Evolutionary conservation across 2,888 invertebrate genomes (phyloP).

Genomic region (Heliconius aoede): DNA sequence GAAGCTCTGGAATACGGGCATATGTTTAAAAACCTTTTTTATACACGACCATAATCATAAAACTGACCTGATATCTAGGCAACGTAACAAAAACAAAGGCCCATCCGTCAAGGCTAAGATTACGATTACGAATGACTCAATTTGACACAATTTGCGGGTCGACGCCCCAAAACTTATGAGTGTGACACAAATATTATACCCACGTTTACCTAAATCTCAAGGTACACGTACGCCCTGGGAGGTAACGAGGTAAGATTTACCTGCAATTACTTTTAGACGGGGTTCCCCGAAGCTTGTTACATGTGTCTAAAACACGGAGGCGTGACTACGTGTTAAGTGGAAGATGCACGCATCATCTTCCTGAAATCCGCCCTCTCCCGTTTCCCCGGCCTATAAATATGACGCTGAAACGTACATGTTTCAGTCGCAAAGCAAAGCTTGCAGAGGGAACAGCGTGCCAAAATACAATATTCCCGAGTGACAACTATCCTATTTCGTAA

Average conservation of each 20-base stretch:
- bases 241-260: constrained; percentile 33
- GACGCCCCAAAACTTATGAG: constrained; percentile 40
- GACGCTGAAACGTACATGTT: constrained; percentile 68
- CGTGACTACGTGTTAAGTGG: constrained; percentile 75
- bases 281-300: constrained; percentile 77
- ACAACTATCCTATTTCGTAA: constrained; percentile 60
- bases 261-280: constrained; percentile 60
- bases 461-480: constrained; percentile 62
- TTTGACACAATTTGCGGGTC: constrained; percentile 48
- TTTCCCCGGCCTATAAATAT: constrained; percentile 76
- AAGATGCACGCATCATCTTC: constrained; percentile 68
- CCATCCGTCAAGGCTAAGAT: constrained; percentile 35
- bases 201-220: not conserved
- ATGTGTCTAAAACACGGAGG: constrained; percentile 64
- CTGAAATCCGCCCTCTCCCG: constrained; percentile 73
- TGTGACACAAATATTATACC: constrained; percentile 34
- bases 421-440: constrained; percentile 79
- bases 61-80: constrained; percentile 18
- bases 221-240: not conserved
- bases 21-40: constrained; percentile 18
- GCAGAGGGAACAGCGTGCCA: constrained; percentile 71
- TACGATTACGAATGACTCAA: constrained; percentile 45
- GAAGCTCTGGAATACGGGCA: constrained; percentile 3
- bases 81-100: constrained; percentile 37
- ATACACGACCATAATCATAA: constrained; percentile 8